Evolutionary conservation across 2,888 invertebrate species (phyloP).

Genomic region (Yponomeuta malinellus): DNA sequence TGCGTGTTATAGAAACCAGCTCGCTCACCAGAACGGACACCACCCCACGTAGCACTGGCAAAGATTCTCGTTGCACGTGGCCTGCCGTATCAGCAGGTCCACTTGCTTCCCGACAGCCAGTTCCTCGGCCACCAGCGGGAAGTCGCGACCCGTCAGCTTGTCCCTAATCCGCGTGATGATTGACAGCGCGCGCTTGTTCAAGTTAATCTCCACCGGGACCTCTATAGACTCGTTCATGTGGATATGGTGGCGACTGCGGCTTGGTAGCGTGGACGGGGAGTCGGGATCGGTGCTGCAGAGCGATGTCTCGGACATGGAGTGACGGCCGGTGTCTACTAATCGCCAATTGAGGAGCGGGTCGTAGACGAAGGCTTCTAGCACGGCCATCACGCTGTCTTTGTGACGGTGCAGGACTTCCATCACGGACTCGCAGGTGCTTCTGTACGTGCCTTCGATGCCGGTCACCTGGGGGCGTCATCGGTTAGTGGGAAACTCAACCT

Average conservation of each 20-base stretch:
- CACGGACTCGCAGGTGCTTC: constrained; percentile 97
- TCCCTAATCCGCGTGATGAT: constrained; percentile 95
- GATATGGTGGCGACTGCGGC: constrained; percentile 52
- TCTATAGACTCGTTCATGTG: constrained; percentile 58
- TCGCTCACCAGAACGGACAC: constrained; percentile 85
- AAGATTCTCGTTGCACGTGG: constrained; percentile 97
- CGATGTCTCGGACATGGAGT: constrained; percentile 54
- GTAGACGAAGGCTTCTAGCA: constrained; percentile 99
- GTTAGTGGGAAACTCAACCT: no score
- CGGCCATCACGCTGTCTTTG: constrained; percentile 99
- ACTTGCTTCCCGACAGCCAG: constrained; percentile 93
- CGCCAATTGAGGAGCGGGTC: constrained; percentile 99
- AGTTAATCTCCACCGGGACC: constrained; percentile 81
- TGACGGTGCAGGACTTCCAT: constrained; percentile 96
- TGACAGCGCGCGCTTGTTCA: constrained; percentile 93
- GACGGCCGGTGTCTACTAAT: constrained; percentile 79
- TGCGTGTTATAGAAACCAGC: no score
- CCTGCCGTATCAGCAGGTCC: constrained; percentile 93
- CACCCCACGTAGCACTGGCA: constrained; percentile 99
- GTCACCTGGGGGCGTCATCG: constrained; percentile 79
- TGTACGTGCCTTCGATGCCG: constrained; percentile 98
- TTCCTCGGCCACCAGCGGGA: constrained; percentile 82
- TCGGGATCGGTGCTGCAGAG: constrained; percentile 58
- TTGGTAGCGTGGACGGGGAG: constrained; percentile 56
- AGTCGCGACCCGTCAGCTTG: constrained; percentile 95